These are phyloP conservation scores for Polyommatus iphigenia DNA, from an alignment of 2,888 invertebrate genomes.

Conservation along the genomic window DNA sequence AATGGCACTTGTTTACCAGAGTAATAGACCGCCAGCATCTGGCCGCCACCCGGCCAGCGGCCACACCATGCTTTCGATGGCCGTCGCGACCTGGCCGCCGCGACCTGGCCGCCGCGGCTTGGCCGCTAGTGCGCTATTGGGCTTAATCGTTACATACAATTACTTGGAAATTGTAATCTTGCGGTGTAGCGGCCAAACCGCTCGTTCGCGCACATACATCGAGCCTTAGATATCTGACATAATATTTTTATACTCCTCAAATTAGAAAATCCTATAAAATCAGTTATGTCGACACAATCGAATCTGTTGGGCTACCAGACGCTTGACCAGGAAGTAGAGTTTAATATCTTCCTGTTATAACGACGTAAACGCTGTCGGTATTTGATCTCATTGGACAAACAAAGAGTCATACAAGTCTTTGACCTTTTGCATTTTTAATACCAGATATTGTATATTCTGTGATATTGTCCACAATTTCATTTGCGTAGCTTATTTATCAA, in stretches of 20 bases:
- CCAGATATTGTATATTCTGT: too few relatives aligned
- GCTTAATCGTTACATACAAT: too few relatives aligned
- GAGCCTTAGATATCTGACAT: not conserved
- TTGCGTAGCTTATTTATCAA: not conserved
- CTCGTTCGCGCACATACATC: not conserved
- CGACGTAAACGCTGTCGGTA: conserved; percentile 57
- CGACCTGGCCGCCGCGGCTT: too few relatives aligned
- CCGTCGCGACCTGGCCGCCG: too few relatives aligned
- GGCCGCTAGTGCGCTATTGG: too few relatives aligned
- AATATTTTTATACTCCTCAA: conserved; percentile 1
- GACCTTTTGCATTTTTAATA: conserved; percentile 9
- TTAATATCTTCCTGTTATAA: conserved; percentile 66
- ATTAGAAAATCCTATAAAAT: conserved; percentile 27
- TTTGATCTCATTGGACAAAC: conserved; percentile 62
- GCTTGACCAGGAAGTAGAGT: conserved; percentile 47
- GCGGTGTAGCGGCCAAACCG: too few relatives aligned
- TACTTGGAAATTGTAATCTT: too few relatives aligned
- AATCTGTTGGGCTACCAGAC: conserved; percentile 28
- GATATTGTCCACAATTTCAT: not conserved
- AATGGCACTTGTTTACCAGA: too few relatives aligned
- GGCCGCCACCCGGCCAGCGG: too few relatives aligned
- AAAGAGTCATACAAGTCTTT: conserved; percentile 47
- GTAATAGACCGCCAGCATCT: too few relatives aligned
- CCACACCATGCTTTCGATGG: too few relatives aligned
- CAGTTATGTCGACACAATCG: not conserved